Percentiles rank a stretch among this genome's conserved stretches.
These are phyloP conservation scores for Spea bombifrons DNA, from an alignment of 2,113 vertebrate genomes.

Conservation along the genomic window DNA sequence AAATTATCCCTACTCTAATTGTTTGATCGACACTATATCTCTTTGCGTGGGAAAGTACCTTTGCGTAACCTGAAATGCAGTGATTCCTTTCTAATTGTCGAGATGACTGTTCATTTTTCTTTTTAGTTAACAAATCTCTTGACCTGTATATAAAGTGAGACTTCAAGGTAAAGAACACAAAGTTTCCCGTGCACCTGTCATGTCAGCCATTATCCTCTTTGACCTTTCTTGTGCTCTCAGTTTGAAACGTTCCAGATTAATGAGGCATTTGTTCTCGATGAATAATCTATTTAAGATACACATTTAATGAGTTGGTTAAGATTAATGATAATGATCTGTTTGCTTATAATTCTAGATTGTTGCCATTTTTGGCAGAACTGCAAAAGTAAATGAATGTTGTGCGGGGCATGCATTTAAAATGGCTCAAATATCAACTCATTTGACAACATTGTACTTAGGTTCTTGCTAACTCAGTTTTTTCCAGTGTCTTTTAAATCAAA, in stretches of 20 bases:
- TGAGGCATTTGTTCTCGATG: constrained; percentile 74
- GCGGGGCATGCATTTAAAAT: background rate
- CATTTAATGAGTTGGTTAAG: constrained; percentile 65
- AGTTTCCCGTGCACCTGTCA: constrained; percentile 54
- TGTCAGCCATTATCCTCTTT: constrained; percentile 61
- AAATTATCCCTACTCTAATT: too few species aligned
- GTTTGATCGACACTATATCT: too few species aligned
- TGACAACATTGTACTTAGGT: background rate
- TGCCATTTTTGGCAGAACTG: constrained; percentile 50
- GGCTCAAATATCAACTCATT: background rate
- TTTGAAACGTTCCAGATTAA: constrained; percentile 67
- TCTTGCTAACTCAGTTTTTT: too few species aligned
- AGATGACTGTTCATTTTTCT: constrained; percentile 48
- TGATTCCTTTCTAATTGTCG: constrained; percentile 29
- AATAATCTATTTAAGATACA: constrained; percentile 69
- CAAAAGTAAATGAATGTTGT: background rate
- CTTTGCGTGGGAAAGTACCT: background rate
- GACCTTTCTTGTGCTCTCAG: constrained; percentile 64
- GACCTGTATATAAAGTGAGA: constrained; percentile 50
- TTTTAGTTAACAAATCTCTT: constrained; percentile 36
- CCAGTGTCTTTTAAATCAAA: too few species aligned
- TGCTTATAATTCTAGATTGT: constrained; percentile 60
- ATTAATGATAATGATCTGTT: constrained; percentile 68
- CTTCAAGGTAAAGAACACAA: constrained; percentile 48
- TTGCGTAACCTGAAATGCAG: constrained; percentile 29